These are phyloP conservation scores for human DNA, from an alignment of 2,113 vertebrate genomes.

Conservation along the genomic window DNA sequence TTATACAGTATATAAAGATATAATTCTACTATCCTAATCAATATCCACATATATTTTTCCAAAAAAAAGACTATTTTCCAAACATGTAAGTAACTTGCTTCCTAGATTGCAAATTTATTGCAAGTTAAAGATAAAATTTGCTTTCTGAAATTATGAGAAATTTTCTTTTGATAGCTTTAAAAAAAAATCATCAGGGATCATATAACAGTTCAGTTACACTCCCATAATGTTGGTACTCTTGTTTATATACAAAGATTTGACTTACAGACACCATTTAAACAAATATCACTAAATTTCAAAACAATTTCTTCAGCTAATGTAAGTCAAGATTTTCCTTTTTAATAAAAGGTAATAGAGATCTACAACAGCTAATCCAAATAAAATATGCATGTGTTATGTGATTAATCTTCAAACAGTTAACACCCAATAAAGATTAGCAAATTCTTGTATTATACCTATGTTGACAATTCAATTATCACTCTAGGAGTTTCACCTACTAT, in stretches of 20 bases:
- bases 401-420: conserved; percentile 14
- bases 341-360: neutral
- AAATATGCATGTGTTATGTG: neutral
- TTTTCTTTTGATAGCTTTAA: conserved; percentile 52
- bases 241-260: conserved; percentile 38
- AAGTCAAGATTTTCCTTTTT: neutral
- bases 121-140: neutral
- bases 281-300: neutral
- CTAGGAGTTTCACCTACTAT: neutral
- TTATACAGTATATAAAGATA: conserved; percentile 51
- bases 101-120: neutral
- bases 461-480: conserved; percentile 36
- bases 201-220: neutral
- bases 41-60: conserved; percentile 41
- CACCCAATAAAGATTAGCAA: neutral
- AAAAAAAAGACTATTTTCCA: conserved; percentile 47
- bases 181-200: neutral
- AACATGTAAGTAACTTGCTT: conserved; percentile 40
- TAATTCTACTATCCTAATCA: neutral
- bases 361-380: neutral
- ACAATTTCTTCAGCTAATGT: neutral
- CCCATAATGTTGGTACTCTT: neutral
- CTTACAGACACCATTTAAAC: conserved; percentile 21
- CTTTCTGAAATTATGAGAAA: conserved; percentile 35
- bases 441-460: neutral